Evolutionary conservation across 2,888 invertebrate genomes (phyloP), one percentile per base, ranked within the genome.

Genomic region (Trimorus sp.): DNA sequence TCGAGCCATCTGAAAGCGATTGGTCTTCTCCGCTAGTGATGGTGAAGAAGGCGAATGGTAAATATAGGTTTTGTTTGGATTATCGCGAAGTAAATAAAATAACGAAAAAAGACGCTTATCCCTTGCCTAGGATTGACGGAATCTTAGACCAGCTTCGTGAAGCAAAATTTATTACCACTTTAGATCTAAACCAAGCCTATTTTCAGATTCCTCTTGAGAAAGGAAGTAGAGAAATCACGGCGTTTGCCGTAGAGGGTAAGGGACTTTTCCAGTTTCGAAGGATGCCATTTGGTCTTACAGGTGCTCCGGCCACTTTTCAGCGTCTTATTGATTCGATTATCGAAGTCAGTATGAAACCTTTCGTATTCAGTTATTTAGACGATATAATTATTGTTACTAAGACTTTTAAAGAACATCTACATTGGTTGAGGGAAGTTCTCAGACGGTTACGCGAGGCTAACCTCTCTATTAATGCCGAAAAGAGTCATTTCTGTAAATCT

Each of bases 51-150:
- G 45, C 45, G 9, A 12, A 45, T 12, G 45, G 45, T 4, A 45
- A 45, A 45, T 45, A 45, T 45, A 45, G 45, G 45, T 45, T 45
- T 45, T 45, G 45, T 12, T 45, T 45, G 12, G 45, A 45, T 45
- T 45, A 45, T 45, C 45, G 45, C 45, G 45, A 45, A 12, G 45
- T 45, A 9, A 45, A 45, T 45, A 45, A 45, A 12, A 45, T 45
- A 9, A 11, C 45, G 45, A 45, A 45, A 45, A 45, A 45, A 45
- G 45, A 45, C 6, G 45, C 45, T 45, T 45, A 45, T 45, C 45
- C 45, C 6, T 12, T 45, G 9, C 45, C 45, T 9, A 45, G 45
- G 45, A 45, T 45, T 11, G 45, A 45, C 12, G 45, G 45, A 45
- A 45, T 45, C 1, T 12, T 45, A 12, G 45, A 45, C 6, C 45